Evolutionary conservation across 2,113 vertebrate species (phyloP), one percentile per base, ranked within the genome.

Genomic region (Panthera leo): DNA sequence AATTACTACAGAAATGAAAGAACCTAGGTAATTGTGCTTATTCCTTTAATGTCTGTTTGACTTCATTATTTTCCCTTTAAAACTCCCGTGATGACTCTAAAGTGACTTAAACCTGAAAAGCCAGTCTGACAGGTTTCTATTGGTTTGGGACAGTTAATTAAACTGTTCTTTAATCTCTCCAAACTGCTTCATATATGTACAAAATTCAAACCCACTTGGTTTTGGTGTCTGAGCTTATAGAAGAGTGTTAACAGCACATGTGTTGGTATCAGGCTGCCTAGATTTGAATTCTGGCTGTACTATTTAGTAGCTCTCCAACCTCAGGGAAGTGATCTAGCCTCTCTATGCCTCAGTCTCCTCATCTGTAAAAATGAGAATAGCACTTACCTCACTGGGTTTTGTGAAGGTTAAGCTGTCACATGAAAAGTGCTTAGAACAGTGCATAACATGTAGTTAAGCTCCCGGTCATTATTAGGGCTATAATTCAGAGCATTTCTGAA

Each of bases 21-120:
- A 67, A 82, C 27, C 36, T 71, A 39, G 25, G 42, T 82, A 68
- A 76, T 42, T 29, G 16, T 36, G 65, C 39, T 61, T 71, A 63
- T 31, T 96, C 67, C 55, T 71, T 82, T 83, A 51, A 89, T 51
- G 8, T 61, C 16, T 85, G 5, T 76, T 58, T 75, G 42, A 55
- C 92, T 78, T 94, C 27, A 80, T 80, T 92, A 51, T 76, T 75
- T 48, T 91, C 67, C 39, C 55, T 93, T 93, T 67, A 75, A 89
- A 48, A 71, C 67, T 89, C 83, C 58, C 83, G 11, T 36, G 39
- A 55, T 51, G 89, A 88, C 63, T 86, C 79, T 80, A 58, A 78
- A 53, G 76, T 95, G 53, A 53, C 61, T 76, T 89, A 65, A 86
- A 85, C 61, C 6, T 73, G 68, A 73, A n/a, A 19, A 97, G 55